Conservation (phyloP, 2,113 vertebrate species). For the Tauraco erythrolophus region DNA sequence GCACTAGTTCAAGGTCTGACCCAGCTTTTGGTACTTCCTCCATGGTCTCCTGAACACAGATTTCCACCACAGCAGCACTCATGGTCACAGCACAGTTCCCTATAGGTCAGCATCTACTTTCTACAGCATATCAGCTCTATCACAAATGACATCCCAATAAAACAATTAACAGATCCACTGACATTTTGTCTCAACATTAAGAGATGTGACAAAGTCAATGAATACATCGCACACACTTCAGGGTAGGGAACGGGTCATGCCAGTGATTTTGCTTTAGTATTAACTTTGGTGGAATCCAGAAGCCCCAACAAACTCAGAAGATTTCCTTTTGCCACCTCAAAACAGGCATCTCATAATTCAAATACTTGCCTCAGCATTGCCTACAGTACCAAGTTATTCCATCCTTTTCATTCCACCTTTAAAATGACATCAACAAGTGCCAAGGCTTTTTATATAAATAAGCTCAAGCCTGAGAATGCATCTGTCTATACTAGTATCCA, state of each 20-base stretch:
- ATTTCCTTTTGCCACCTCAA: not conserved
- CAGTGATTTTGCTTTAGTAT: slow-evolving; percentile 13
- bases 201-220: slow-evolving; percentile 8
- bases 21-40: not conserved
- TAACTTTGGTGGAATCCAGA: not conserved
- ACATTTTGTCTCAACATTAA: slow-evolving; percentile 59
- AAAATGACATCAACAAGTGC: not conserved
- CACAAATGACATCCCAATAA: slow-evolving; percentile 39
- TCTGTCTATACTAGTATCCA: not conserved
- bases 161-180: slow-evolving; percentile 15
- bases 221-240: not conserved
- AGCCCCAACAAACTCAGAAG: slow-evolving; percentile 6
- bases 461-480: not conserved
- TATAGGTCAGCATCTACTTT: not conserved
- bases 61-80: not conserved
- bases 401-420: not conserved
- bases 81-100: not conserved
- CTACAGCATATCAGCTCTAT: not conserved
- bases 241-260: not conserved
- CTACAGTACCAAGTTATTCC: not conserved
- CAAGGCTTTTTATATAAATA: not conserved
- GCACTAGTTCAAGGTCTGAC: not conserved
- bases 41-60: not conserved
- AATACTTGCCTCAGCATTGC: not conserved
- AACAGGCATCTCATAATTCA: not conserved